These are phyloP conservation scores for Cerastoderma edule DNA, from an alignment of 2,888 invertebrate species.

Conservation along the genomic window DNA sequence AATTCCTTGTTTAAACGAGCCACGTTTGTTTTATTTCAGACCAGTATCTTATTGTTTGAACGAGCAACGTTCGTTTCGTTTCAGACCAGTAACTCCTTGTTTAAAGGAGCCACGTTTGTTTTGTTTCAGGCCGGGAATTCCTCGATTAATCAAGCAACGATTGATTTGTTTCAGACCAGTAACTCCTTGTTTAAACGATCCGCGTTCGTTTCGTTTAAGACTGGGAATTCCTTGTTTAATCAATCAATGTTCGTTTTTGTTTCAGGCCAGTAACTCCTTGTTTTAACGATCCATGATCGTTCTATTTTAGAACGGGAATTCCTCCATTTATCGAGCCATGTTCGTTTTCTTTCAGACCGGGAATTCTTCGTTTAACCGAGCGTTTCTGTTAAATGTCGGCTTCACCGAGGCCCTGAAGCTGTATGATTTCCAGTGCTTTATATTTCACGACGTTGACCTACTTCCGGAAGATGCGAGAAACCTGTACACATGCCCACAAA, in stretches of 20 bases:
- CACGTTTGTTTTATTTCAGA: not conserved
- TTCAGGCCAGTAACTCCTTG: not conserved
- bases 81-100: not conserved
- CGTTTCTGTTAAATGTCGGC: slow-evolving; percentile 98
- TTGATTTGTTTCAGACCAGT: no score
- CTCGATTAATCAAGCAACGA: no score
- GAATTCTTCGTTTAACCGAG: slow-evolving; percentile 90
- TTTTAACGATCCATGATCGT: not conserved
- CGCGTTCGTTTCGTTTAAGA: not conserved
- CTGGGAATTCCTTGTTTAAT: not conserved
- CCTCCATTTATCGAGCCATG: no score
- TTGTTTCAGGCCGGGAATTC: not conserved
- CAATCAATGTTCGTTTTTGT: not conserved
- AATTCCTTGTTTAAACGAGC: no score
- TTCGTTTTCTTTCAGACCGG: slow-evolving; percentile 62
- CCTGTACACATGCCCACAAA: slow-evolving; percentile 94
- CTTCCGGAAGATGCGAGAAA: slow-evolving; percentile 96
- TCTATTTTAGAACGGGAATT: not conserved
- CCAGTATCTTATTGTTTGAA: not conserved
- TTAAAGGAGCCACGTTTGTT: not conserved
- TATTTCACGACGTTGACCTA: slow-evolving; percentile 98
- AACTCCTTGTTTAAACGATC: no score
- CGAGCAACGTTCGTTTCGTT: not conserved
- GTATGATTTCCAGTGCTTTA: slow-evolving; percentile 91
- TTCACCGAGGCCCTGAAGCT: slow-evolving; percentile 94